phyloP scores from a whole-genome alignment of 2,113 vertebrate genomes.

The Indri indri region DNA sequence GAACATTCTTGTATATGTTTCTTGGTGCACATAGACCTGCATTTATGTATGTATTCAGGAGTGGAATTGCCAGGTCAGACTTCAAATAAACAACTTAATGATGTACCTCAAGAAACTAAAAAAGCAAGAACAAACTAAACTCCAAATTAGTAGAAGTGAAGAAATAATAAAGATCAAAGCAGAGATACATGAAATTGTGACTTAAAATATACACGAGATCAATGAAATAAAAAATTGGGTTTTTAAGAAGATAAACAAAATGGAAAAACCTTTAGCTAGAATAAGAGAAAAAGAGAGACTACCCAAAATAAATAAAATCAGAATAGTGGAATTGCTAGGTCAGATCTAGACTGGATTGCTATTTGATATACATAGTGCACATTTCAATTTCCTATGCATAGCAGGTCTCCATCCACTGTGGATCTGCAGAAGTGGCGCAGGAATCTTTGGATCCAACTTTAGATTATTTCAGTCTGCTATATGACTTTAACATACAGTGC shows the following conservation, averaged over 20 bases:
- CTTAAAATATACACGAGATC: not conserved
- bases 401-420: not conserved
- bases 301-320: not conserved
- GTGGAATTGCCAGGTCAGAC: not conserved
- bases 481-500: not conserved
- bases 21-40: not conserved
- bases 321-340: not conserved
- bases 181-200: not conserved
- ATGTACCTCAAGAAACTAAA: not conserved
- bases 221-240: not conserved
- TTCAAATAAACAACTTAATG: not conserved
- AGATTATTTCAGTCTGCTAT: not conserved
- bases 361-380: not conserved
- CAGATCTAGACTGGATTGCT: not conserved
- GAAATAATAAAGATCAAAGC: not conserved
- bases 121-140: not conserved
- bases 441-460: not conserved
- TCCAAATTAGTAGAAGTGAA: not conserved
- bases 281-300: not conserved
- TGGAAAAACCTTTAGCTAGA: not conserved
- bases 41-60: not conserved
- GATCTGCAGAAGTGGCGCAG: not conserved
- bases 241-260: not conserved
- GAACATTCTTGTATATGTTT: not conserved
- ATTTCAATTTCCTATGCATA: not conserved